Base-by-base conservation (phyloP, 2,888 invertebrate genomes). In the Callinectes sapidus region DNA sequence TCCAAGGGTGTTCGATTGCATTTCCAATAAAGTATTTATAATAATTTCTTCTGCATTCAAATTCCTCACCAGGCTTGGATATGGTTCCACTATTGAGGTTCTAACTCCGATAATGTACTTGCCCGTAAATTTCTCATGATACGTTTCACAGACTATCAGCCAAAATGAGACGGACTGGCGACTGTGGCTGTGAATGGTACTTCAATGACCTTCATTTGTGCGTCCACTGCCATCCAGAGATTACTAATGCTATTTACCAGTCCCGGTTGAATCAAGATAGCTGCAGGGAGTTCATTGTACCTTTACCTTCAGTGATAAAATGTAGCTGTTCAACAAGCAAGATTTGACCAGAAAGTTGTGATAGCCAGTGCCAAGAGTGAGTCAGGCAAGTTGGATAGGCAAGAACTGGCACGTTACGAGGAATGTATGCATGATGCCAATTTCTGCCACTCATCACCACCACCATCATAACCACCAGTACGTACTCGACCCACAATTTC, bases 141-240 rank as follows among this genome's bases (percentile, higher is more conserved):
- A 81, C 18, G 10, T 81, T 35, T 16, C 32, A 35, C 35, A 81
- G 35, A 35, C n/a, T 32, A 18, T 35, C 81, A 81, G 2, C 35
- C 81, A 81, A 18, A 32, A 32, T 35, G 81, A 35, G 81, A 28
- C 81, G 35, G 81, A 35, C 14, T 35, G 81, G 35, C 81, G 81
- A 28, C 35, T 81, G 81, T 81, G 35, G 35, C 81, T 81, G 71
- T 71, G 81, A 81, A 81, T 81, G 81, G 81, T 81, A 35, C 81
- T 32, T 81, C 16, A 81, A 35, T 81, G 81, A 81, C 81, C 81
- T 35, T 81, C 81, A 35, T 3, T 10, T 81, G 18, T 32, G 81
- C 81, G n/a, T n/a, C 35, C 35, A 81, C 16, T 35, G 81, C 81
- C 35, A 81, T 18, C 5, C 2, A 81, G 14, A 16, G 16, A 81